Conservation (phyloP, 2,113 vertebrate genomes). For the Ameiurus melas region DNA sequence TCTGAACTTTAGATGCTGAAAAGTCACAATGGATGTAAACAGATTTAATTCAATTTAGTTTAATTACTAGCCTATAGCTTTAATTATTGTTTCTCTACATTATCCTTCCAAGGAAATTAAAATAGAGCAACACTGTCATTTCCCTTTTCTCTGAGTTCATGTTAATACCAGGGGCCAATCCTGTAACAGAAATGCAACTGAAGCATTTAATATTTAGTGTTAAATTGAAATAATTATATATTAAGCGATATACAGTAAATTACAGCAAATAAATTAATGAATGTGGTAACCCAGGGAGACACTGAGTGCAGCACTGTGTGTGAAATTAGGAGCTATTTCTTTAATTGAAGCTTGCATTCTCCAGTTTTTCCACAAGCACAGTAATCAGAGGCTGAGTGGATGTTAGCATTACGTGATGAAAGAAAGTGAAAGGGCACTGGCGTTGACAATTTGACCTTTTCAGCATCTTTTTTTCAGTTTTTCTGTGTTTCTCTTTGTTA, state of each 20-base stretch:
- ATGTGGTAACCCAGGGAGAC: conserved; percentile 3
- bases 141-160: not conserved
- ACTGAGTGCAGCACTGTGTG: not conserved
- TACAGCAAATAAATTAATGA: not conserved
- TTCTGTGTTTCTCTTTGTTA: conserved; percentile 4
- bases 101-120: not conserved
- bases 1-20: not conserved
- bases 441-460: conserved; percentile 50
- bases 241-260: not conserved
- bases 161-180: not conserved
- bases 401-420: conserved; percentile 37
- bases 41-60: not conserved
- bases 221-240: not conserved
- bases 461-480: conserved; percentile 29
- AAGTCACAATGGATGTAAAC: not conserved
- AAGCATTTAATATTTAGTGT: not conserved
- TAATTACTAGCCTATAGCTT: not conserved
- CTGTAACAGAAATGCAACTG: not conserved
- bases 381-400: conserved; percentile 34
- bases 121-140: not conserved
- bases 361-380: conserved; percentile 42
- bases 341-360: conserved; percentile 44
- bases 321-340: conserved; percentile 28
- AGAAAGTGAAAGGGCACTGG: conserved; percentile 46
- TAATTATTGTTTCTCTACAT: conserved; percentile 13